Conservation (phyloP, 2,113 vertebrate genomes). For the Cyprinodon variegatus region DNA sequence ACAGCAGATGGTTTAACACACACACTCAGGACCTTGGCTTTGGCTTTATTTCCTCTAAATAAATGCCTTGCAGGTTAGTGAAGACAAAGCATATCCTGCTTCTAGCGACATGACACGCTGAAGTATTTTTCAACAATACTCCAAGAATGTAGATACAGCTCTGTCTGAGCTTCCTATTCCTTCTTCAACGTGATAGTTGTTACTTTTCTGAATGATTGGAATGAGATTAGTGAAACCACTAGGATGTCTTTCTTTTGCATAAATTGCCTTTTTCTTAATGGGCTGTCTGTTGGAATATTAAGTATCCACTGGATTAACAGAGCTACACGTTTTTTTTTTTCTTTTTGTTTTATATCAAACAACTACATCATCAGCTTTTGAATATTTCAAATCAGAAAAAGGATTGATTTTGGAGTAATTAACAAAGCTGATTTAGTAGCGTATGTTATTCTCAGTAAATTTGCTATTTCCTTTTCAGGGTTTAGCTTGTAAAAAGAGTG, state of each 20-base stretch:
- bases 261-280: neutral
- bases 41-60: slow-evolving; percentile 4
- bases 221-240: neutral
- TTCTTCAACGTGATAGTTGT: slow-evolving; percentile 4
- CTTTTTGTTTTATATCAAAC: neutral
- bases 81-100: slow-evolving; percentile 3
- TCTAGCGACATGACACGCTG: slow-evolving; percentile 1
- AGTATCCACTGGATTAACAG: neutral
- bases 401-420: neutral
- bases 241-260: neutral
- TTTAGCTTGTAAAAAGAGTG: neutral
- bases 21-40: neutral
- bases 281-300: neutral
- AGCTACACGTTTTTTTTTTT: neutral
- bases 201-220: neutral
- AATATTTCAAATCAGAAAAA: neutral
- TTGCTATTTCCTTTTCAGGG: neutral
- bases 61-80: neutral
- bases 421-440: neutral
- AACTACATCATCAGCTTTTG: neutral
- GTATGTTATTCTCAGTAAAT: neutral
- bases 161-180: slow-evolving; percentile 9
- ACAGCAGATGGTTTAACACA: slow-evolving; percentile 29
- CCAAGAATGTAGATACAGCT: slow-evolving; percentile 11
- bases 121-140: neutral